These are phyloP conservation scores for Bufo bufo DNA, from an alignment of 2,113 vertebrate species.

Conservation along the genomic window DNA sequence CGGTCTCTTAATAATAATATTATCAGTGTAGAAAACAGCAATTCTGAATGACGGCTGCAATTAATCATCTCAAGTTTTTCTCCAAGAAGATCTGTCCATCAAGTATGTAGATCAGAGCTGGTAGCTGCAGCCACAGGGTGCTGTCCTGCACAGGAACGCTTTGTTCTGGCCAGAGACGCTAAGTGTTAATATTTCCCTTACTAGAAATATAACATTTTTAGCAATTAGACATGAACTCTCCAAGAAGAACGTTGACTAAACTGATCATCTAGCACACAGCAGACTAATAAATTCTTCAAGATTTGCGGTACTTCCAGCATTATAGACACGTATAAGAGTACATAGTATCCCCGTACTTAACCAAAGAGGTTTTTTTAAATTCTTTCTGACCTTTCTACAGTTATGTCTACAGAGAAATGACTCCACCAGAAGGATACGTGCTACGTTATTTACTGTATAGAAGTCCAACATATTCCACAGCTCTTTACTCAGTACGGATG, in stretches of 20 bases:
- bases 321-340: background rate
- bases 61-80: conserved; percentile 74
- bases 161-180: conserved; percentile 4
- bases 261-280: conserved; percentile 4
- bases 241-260: background rate
- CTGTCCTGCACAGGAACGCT: conserved; percentile 12
- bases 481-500: no score
- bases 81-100: conserved; percentile 63
- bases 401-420: background rate
- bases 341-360: background rate
- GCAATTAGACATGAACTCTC: conserved; percentile 18
- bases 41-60: conserved; percentile 74
- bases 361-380: background rate
- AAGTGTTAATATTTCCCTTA: conserved; percentile 25
- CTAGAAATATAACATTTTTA: background rate
- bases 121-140: background rate
- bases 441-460: background rate
- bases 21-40: conserved; percentile 69
- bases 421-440: background rate
- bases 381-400: background rate
- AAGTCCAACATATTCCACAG: no score
- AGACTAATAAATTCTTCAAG: conserved; percentile 4
- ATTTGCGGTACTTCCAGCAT: background rate
- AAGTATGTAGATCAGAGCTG: conserved; percentile 30
- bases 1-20: conserved; percentile 77